These are phyloP conservation scores for Lucilia cuprina DNA, from an alignment of 1,140 invertebrate species.

Conservation along the genomic window DNA sequence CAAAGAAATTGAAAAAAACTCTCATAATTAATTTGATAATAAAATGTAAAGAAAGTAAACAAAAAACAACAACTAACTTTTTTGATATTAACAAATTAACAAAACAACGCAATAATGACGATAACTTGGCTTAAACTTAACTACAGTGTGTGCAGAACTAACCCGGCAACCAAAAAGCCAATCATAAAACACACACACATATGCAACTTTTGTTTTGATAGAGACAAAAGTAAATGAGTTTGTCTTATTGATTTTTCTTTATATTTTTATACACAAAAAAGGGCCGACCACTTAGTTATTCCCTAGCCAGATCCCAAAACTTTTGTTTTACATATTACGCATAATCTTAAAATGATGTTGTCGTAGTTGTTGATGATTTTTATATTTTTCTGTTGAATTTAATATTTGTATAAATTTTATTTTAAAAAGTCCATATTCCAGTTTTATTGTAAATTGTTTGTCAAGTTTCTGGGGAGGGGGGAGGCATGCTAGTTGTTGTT, in stretches of 20 bases:
- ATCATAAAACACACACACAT: too few species aligned
- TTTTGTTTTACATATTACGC: background rate
- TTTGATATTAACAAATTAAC: too few species aligned
- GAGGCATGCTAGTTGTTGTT: too few species aligned
- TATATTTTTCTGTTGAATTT: background rate
- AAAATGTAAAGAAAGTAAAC: background rate
- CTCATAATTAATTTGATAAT: background rate
- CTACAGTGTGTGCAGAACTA: too few species aligned
- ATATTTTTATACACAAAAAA: background rate
- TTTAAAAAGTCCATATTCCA: background rate
- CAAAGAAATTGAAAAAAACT: background rate
- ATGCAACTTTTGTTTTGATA: background rate
- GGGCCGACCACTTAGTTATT: background rate
- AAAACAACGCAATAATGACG: too few species aligned
- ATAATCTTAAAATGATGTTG: background rate
- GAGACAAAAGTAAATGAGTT: background rate
- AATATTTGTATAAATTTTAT: background rate
- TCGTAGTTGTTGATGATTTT: background rate
- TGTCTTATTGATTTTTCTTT: background rate
- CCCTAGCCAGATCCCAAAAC: background rate
- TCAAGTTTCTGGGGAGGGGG: background rate
- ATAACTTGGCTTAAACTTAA: too few species aligned
- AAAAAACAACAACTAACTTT: too few species aligned
- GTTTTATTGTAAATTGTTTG: background rate
- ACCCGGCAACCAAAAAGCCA: too few species aligned